Conservation (phyloP, 2,113 vertebrate genomes). For the Acanthochromis polyacanthus region DNA sequence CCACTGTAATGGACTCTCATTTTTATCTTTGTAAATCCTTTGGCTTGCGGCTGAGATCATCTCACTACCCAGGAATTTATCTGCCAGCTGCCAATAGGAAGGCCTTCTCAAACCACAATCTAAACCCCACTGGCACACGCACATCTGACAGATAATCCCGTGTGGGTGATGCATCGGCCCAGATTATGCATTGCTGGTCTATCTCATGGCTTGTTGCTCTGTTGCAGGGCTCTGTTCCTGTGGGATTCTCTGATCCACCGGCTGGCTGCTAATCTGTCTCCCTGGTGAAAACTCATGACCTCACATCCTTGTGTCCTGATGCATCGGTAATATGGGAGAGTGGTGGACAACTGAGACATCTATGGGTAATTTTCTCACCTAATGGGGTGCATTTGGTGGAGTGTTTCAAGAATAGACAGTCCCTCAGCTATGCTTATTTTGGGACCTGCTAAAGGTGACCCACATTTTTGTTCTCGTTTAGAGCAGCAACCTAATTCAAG, state of each 20-base stretch:
- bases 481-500: slow-evolving; percentile 51
- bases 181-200: slow-evolving; percentile 78
- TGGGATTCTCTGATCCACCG: slow-evolving; percentile 71
- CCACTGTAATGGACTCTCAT: not conserved
- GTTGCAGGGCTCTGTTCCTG: slow-evolving; percentile 86
- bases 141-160: slow-evolving; percentile 75
- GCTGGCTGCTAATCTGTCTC: slow-evolving; percentile 66
- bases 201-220: slow-evolving; percentile 63
- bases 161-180: slow-evolving; percentile 67
- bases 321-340: slow-evolving; percentile 92
- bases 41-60: slow-evolving; percentile 22
- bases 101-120: slow-evolving; percentile 19
- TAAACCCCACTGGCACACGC: slow-evolving; percentile 39
- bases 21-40: slow-evolving; percentile 34
- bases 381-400: not conserved
- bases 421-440: slow-evolving; percentile 26
- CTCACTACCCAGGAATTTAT: slow-evolving; percentile 23
- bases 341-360: slow-evolving; percentile 88
- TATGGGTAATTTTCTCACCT: slow-evolving; percentile 83
- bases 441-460: slow-evolving; percentile 53
- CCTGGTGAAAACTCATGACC: slow-evolving; percentile 75
- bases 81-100: slow-evolving; percentile 31
- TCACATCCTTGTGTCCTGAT: slow-evolving; percentile 76
- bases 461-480: slow-evolving; percentile 70
- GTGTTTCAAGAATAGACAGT: slow-evolving; percentile 32